Conservation (phyloP, 2,113 vertebrate species). For the Larimichthys crocea region DNA sequence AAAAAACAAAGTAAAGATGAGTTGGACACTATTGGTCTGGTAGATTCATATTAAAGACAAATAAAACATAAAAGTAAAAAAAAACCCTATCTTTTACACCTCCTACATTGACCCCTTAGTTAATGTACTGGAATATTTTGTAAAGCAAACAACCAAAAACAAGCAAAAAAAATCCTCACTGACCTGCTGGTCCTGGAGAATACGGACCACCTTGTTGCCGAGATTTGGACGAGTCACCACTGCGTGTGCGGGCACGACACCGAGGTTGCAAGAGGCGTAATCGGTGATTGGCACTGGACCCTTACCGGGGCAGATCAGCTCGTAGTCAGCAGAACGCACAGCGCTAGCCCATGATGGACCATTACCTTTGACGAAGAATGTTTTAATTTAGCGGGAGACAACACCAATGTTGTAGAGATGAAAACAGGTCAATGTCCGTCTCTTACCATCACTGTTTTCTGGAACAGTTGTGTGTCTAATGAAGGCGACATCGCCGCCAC, state of each 20-base stretch:
- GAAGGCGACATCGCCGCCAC: constrained; percentile 90
- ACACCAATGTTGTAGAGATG: not conserved
- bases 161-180: constrained; percentile 9
- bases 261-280: constrained; percentile 66
- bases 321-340: constrained; percentile 58
- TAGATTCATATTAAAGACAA: too few species aligned
- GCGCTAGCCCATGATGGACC: constrained; percentile 64
- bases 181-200: constrained; percentile 80
- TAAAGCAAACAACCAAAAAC: not conserved
- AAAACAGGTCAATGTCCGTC: not conserved
- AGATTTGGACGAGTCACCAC: constrained; percentile 80
- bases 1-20: not conserved
- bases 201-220: constrained; percentile 22
- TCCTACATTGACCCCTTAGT: not conserved
- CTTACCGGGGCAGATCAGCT: constrained; percentile 76
- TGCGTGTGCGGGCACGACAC: constrained; percentile 78
- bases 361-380: constrained; percentile 38
- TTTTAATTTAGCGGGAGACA: not conserved
- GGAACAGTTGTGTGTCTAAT: constrained; percentile 87
- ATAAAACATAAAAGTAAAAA: too few species aligned
- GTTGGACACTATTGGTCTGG: not conserved
- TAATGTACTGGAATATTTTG: not conserved
- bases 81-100: too few species aligned
- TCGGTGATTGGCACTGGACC: not conserved
- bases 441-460: constrained; percentile 87